Base-by-base conservation (phyloP, 2,113 vertebrate genomes). In the Perccottus glenii region DNA sequence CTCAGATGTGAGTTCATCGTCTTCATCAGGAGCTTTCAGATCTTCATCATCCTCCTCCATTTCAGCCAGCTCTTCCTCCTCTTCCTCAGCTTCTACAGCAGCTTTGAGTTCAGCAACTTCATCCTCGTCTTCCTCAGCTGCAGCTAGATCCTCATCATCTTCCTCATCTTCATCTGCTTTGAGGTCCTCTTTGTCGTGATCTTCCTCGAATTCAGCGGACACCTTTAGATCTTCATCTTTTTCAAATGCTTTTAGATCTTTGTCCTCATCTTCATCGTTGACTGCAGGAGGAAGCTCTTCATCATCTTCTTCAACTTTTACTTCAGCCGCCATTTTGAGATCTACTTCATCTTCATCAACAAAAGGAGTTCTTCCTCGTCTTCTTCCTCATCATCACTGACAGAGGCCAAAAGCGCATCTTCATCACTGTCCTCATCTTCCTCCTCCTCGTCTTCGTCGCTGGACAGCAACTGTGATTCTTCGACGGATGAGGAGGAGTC, bases 391-490 rank as follows among this genome's bases (percentile, higher is more conserved):
- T 80, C 81, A 2, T 85, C 82, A 27, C 16, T 74, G 2, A 40
- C 44, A 32, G 72, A 49, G 12, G 40, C 15, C n/a, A 74, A 0
- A 67, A 60, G 70, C 83, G 64, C 73, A 49, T 61, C 14, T 11
- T 69, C 81, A 49, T 78, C 82, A 5, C 59, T 76, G 0, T 87
- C 75, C 42, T 81, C 84, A n/a, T 83, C 82, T 66, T 70, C 69
- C 15, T 79, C 73, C 2, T 61, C 70, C 1, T 72, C 77, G 1
- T 64, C 60, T 11, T 85, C 84, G 0, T 85, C 84, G 9, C 70
- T 79, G 44, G 82, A 79, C 4, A 70, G 68, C 40, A 70, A 50
- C 10, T 12, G 65, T 14, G 82, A 68, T 46, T 78, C 81, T 8
- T 61, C 75, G 40, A 67, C 1, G 0, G 79, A 85, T 6, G 83